Conservation (phyloP, 2,797 vertebrate genomes). For the Aeoliscus strigatus region DNA sequence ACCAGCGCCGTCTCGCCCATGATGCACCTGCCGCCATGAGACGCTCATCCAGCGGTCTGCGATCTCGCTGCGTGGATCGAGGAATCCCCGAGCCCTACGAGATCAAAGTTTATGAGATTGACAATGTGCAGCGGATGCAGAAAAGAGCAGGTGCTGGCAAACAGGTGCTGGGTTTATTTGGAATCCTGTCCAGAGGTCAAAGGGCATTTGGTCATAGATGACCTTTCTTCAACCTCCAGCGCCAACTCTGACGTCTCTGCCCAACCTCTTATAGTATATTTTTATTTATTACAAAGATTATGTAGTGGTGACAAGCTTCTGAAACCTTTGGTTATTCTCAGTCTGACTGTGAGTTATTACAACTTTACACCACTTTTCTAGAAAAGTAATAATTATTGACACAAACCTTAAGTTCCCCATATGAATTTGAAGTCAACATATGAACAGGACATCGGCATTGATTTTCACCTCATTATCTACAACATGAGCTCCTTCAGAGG, state of each 20-base stretch:
- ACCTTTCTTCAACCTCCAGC: constrained; percentile 30
- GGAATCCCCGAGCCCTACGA: constrained; percentile 86
- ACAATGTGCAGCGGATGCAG: constrained; percentile 87
- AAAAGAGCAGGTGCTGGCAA: constrained; percentile 79
- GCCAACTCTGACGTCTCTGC: not conserved
- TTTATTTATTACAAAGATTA: too few species aligned
- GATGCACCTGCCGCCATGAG: constrained; percentile 76
- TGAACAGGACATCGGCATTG: too few species aligned
- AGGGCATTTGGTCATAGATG: constrained; percentile 20
- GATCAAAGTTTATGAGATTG: constrained; percentile 95
- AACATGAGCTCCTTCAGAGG: too few species aligned
- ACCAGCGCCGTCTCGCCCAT: constrained; percentile 81
- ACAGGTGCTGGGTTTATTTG: constrained; percentile 76
- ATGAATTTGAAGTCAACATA: too few species aligned
- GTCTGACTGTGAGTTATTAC: too few species aligned
- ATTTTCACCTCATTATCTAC: too few species aligned
- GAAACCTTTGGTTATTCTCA: too few species aligned
- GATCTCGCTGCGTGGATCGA: constrained; percentile 84
- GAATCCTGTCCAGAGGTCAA: constrained; percentile 32
- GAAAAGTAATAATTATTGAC: too few species aligned
- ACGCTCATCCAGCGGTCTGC: constrained; percentile 74
- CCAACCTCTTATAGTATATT: not conserved
- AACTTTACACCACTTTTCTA: too few species aligned
- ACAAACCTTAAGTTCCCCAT: too few species aligned
- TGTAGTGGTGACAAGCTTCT: too few species aligned